phyloP scores from a whole-genome alignment of 2,797 vertebrate species.

The Lycodopsis pacificus region DNA sequence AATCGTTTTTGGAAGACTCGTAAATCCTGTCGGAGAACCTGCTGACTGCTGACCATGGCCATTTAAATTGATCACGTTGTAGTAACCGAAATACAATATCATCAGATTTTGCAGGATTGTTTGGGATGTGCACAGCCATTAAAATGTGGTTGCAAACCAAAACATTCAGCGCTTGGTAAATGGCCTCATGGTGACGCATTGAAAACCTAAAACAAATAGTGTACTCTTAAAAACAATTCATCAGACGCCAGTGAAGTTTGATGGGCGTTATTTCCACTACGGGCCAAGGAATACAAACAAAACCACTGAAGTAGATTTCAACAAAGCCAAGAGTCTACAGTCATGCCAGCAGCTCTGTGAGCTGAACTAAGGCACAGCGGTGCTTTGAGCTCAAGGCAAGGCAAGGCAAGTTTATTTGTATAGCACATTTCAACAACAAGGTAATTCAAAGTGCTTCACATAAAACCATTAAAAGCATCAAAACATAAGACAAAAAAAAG shows the following conservation, averaged over 20 bases:
- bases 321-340: not conserved
- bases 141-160: not conserved
- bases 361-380: no score
- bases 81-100: not conserved
- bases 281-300: not conserved
- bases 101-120: not conserved
- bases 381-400: no score
- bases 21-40: not conserved
- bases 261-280: no score
- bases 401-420: no score
- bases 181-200: not conserved
- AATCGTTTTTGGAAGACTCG: conserved; percentile 9
- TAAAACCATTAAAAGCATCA: no score
- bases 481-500: no score
- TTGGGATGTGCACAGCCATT: not conserved
- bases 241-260: no score
- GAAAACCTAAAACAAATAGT: not conserved
- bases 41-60: not conserved
- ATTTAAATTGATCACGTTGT: no score
- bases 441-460: no score
- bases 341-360: not conserved
- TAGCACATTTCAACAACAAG: no score
- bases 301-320: not conserved
- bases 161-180: not conserved
- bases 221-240: no score